Base-by-base conservation (phyloP, 2,888 invertebrate genomes). In the Hydrotaea cyrtoneurina region DNA sequence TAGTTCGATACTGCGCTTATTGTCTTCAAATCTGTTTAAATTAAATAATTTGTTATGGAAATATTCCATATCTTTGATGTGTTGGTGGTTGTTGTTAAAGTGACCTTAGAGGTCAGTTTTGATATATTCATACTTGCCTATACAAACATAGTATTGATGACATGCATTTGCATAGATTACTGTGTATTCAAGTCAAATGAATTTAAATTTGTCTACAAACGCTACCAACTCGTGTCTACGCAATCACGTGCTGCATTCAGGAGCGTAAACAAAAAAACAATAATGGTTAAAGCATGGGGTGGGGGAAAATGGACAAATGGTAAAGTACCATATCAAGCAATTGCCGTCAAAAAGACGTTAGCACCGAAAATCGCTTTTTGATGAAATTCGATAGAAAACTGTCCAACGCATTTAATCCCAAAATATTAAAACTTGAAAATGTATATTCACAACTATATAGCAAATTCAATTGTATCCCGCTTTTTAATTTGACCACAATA, bases 221-320 rank as follows among this genome's bases (percentile, higher is more conserved):
- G 26, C 19, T 26, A 0, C 4, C 26, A 59, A 59, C 59, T 15
- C 23, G 26, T 26, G 26, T 26, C 59, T 59, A 59, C 11, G 26
- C 59, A 13, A 59, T 13, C 59, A 59, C 23, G 23, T 15, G 59
- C 19, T 23, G 15, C 13, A 0, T 13, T 8, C 26, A 19, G 57
- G 11, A 17, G 21, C n/a, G 59, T 26, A 59, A 19, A 43, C 43
- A 57, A 71, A 71, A 39, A 23, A 64, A 73, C 21, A 43, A 26
- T 43, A 13, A 15, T n/a, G n/a, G n/a, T n/a, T n/a, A n/a, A n/a
- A n/a, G n/a, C n/a, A n/a, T n/a, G n/a, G n/a, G n/a, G n/a, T n/a
- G n/a, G n/a, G n/a, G n/a, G n/a, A n/a, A n/a, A n/a, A n/a, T n/a
- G n/a, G n/a, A n/a, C n/a, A n/a, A n/a, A n/a, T n/a, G n/a, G n/a